Percentiles rank a stretch among this genome's conserved stretches.
Evolutionary conservation across 2,797 vertebrate genomes (phyloP).

Genomic region (Leptodactylus fallax): DNA sequence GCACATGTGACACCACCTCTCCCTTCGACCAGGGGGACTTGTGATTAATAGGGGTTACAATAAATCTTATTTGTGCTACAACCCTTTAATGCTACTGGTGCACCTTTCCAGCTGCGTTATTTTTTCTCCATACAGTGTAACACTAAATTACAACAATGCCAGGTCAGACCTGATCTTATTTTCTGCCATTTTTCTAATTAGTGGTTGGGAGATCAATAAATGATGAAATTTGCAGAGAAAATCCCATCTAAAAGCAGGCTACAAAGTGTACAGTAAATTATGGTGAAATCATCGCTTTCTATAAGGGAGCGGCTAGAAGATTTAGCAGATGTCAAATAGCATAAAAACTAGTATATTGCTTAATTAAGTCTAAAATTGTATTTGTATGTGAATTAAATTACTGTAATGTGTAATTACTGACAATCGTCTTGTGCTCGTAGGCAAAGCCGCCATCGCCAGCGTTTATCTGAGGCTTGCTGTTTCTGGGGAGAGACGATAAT

Average conservation of each 20-base stretch:
- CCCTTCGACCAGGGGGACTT: too few relatives aligned
- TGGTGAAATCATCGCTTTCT: not conserved
- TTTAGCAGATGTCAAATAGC: slow-evolving; percentile 10
- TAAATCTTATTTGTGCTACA: too few relatives aligned
- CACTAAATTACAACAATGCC: not conserved
- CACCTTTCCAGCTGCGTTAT: too few relatives aligned
- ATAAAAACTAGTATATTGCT: slow-evolving; percentile 17
- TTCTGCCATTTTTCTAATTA: not conserved
- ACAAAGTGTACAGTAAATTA: not conserved
- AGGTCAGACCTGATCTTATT: not conserved
- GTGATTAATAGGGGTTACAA: too few relatives aligned
- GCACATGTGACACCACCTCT: too few relatives aligned
- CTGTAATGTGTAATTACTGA: slow-evolving; percentile 24
- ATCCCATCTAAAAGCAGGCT: not conserved
- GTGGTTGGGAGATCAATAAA: not conserved
- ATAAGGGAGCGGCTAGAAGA: not conserved
- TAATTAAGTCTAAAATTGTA: slow-evolving; percentile 30
- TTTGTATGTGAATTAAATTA: slow-evolving; percentile 29
- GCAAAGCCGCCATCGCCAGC: not conserved
- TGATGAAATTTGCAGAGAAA: not conserved
- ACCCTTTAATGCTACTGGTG: too few relatives aligned
- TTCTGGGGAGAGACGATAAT: not conserved
- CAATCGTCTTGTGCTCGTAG: slow-evolving; percentile 19
- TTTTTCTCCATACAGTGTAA: not conserved
- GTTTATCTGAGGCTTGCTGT: not conserved